Base-by-base conservation (phyloP, 2,888 invertebrate species). In the Athalia circularis region DNA sequence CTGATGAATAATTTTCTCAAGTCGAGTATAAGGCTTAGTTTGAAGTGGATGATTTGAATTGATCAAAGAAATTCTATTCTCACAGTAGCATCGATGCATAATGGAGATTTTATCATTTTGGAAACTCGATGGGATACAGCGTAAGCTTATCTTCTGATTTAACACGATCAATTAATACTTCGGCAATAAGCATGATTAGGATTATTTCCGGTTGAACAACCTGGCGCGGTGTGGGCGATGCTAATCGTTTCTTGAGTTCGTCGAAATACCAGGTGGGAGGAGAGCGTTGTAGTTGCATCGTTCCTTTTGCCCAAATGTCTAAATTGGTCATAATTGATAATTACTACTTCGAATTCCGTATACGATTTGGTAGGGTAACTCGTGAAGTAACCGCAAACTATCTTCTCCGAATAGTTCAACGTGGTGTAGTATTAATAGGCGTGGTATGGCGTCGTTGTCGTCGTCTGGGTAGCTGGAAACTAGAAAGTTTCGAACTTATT, bases 321-420 rank as follows among this genome's bases (percentile, higher is more conserved):
- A 72, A 72, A 72, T 72, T 72, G 72, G 57, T 59, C 13, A 57
- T 72, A 72, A 72, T 72, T 72, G 72, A 72, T 72, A 72, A 72
- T 59, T 59, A 72, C 45, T 72, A 72, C 47, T 57, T 59, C 13
- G 72, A 47, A 72, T 13, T 57, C 45, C 47, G 45, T 11, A 7
- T 13, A 13, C 54, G 52, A 54, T 68, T 68, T 4, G 43, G 45
- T n/a, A 11, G 47, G 72, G 72, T 13, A 57, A 72, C 6, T 47
- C 59, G 47, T 29, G 29, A 2, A 29, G 59, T 7, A 72, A 59
- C 72, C 72, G 72, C n/a, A 59, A 72, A 72, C 72, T 72, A 72
- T 59, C 45, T 57, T 72, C 59, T 45, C 4, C 57, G 59, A 45
- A 47, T 72, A 72, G 59, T 72, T 72, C 29, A 29, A 29, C 29